These are phyloP conservation scores for Lacerta bilineata DNA, from an alignment of 2,797 vertebrate species.

Conservation along the genomic window DNA sequence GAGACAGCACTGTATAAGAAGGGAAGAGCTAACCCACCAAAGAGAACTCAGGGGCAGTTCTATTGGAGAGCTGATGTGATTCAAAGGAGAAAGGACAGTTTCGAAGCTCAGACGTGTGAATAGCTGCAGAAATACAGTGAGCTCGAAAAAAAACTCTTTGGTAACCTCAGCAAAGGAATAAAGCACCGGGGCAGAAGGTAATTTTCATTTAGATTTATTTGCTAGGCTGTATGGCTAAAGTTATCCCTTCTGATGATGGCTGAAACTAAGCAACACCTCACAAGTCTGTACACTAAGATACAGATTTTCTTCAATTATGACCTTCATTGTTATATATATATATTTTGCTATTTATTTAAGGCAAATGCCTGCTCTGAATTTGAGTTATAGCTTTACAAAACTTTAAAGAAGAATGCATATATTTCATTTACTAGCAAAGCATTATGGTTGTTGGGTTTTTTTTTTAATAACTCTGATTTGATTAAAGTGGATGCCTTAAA, in stretches of 20 bases:
- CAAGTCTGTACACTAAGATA: background rate
- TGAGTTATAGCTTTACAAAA: background rate
- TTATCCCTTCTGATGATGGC: slow-evolving; percentile 1
- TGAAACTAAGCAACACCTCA: slow-evolving; percentile 30
- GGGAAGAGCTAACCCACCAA: slow-evolving; percentile 40
- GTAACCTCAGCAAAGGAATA: slow-evolving; percentile 62
- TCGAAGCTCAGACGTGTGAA: slow-evolving; percentile 55
- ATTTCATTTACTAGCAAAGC: slow-evolving; percentile 34
- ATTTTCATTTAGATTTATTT: slow-evolving; percentile 48
- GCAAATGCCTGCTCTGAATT: slow-evolving; percentile 38
- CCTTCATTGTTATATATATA: slow-evolving; percentile 18
- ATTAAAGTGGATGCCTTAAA: background rate
- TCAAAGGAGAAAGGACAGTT: slow-evolving; percentile 53
- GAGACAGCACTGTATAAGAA: slow-evolving; percentile 76
- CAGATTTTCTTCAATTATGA: slow-evolving; percentile 43
- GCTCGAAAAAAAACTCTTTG: slow-evolving; percentile 16
- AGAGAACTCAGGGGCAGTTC: slow-evolving; percentile 58
- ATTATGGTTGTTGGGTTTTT: slow-evolving; percentile 20
- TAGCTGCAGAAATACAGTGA: slow-evolving; percentile 57
- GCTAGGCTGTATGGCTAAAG: slow-evolving; percentile 36
- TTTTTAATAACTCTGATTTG: slow-evolving; percentile 36
- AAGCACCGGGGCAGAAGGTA: slow-evolving; percentile 69
- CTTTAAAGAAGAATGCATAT: slow-evolving; percentile 40
- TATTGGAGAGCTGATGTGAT: slow-evolving; percentile 38
- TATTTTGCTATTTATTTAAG: slow-evolving; percentile 20